Conservation (phyloP, 2,888 invertebrate genomes). For the Ectobius pallidus region DNA sequence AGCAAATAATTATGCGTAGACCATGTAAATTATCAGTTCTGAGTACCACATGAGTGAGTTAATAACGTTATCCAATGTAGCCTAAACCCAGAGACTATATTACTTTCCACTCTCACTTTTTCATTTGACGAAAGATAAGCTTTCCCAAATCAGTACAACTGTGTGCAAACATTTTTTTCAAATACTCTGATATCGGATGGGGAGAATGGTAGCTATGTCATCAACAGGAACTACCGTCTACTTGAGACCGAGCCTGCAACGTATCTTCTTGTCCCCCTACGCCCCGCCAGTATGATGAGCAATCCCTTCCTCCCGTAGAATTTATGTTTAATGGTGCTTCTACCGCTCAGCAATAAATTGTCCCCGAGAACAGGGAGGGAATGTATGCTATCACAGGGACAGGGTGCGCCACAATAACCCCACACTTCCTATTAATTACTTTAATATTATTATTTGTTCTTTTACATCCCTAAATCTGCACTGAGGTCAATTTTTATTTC, state of each 20-base stretch:
- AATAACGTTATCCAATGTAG: too few species aligned
- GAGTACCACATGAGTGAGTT: too few species aligned
- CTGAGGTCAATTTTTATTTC: too few species aligned
- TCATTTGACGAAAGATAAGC: too few species aligned
- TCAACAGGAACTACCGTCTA: conserved; percentile 12
- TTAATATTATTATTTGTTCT: too few species aligned
- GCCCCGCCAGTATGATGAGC: conserved; percentile 4
- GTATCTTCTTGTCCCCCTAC: not conserved
- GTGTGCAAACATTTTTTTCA: conserved; percentile 11
- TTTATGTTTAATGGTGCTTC: conserved; percentile 26
- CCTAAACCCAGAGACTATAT: too few species aligned
- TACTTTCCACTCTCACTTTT: too few species aligned
- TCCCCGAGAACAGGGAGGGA: not conserved
- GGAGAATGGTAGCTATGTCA: conserved; percentile 6
- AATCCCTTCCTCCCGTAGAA: conserved; percentile 22
- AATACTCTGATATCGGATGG: not conserved
- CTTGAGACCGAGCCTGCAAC: not conserved
- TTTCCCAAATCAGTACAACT: too few species aligned
- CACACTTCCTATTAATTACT: not conserved
- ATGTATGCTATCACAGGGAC: conserved; percentile 7
- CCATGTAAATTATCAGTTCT: too few species aligned
- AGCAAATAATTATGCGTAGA: too few species aligned
- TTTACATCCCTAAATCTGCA: too few species aligned
- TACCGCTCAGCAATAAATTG: conserved; percentile 8
- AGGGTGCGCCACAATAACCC: not conserved